phyloP scores from a whole-genome alignment of 2,888 invertebrate genomes.

The Leucoma salicis region DNA sequence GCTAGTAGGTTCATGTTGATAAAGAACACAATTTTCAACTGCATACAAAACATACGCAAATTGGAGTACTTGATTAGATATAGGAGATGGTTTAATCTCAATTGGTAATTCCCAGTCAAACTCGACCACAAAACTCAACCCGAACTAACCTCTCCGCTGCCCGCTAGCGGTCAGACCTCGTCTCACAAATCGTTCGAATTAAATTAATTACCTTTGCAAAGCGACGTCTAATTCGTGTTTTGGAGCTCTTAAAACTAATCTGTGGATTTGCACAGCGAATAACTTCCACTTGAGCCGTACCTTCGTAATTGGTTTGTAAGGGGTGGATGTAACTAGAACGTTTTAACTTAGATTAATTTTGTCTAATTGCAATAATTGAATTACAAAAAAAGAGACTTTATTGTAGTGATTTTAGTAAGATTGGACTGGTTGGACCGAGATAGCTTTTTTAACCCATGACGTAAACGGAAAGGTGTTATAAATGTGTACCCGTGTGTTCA shows the following conservation, averaged over 20 bases:
- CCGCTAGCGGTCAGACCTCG: slow-evolving; percentile 18
- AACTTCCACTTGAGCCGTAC: slow-evolving; percentile 24
- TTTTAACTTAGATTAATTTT: slow-evolving; percentile 29
- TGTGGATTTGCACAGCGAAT: slow-evolving; percentile 39
- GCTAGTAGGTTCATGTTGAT: no score
- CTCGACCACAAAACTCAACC: slow-evolving; percentile 6
- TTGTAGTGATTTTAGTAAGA: no score
- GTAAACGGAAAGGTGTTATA: no score
- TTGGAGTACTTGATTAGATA: background rate
- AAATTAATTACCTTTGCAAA: slow-evolving; percentile 46
- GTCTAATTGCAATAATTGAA: slow-evolving; percentile 10
- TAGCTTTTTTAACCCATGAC: no score
- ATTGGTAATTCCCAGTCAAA: background rate
- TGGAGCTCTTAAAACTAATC: slow-evolving; percentile 44
- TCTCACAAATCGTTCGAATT: slow-evolving; percentile 37
- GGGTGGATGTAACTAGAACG: slow-evolving; percentile 16
- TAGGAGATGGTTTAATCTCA: no score
- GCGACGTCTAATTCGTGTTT: slow-evolving; percentile 44
- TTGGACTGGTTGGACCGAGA: no score
- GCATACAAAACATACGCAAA: no score
- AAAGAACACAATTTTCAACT: no score
- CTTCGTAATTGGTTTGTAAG: slow-evolving; percentile 29
- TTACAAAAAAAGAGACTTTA: slow-evolving; percentile 2
- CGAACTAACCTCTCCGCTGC: slow-evolving; percentile 2
- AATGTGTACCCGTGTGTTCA: no score